Evolutionary conservation across 2,888 invertebrate species (phyloP).

Genomic region (Dryobota labecula): DNA sequence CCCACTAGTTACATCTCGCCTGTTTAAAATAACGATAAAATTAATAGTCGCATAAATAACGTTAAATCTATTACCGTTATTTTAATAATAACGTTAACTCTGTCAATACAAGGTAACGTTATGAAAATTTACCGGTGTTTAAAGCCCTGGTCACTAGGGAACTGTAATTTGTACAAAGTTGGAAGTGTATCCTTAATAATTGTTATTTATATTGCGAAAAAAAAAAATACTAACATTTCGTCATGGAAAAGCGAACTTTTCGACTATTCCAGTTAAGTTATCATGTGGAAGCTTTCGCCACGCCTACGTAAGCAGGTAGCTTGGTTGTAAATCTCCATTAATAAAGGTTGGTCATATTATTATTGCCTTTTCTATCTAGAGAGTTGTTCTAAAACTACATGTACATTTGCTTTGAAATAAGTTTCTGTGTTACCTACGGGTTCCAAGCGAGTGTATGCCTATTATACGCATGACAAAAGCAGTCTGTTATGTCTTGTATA

Average conservation of each 20-base stretch:
- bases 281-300: too few species aligned
- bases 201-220: neutral
- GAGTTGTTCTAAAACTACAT: neutral
- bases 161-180: neutral
- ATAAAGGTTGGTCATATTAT: neutral
- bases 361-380: neutral
- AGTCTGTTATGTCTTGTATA: conserved; percentile 22
- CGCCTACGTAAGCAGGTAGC: neutral
- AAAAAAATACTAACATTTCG: neutral
- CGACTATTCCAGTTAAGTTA: neutral
- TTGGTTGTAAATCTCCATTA: neutral
- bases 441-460: conserved; percentile 27
- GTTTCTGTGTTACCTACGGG: conserved; percentile 16
- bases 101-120: too few species aligned
- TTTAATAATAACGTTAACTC: too few species aligned
- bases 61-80: too few species aligned
- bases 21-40: too few species aligned
- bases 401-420: conserved; percentile 23
- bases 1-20: too few species aligned
- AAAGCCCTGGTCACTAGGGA: conserved; percentile 28
- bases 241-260: neutral
- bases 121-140: too few species aligned
- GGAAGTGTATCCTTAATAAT: neutral
- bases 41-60: too few species aligned
- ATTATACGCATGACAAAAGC: conserved; percentile 50